Percentiles rank a stretch among this genome's conserved stretches.
Conservation (phyloP, 2,113 vertebrate genomes). For the Haliaeetus leucogaster region DNA sequence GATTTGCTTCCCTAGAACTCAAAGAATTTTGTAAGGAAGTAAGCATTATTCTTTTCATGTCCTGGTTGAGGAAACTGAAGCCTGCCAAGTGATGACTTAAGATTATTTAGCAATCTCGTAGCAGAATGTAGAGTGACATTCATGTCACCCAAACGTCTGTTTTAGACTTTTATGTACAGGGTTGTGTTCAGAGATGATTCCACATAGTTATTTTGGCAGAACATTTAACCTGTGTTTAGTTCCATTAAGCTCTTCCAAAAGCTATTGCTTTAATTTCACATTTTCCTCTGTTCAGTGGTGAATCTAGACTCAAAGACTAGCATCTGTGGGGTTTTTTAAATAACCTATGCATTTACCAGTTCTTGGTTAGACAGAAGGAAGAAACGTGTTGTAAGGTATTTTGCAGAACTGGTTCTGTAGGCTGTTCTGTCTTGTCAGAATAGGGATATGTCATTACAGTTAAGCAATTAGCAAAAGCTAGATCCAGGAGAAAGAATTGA, state of each 20-base stretch:
- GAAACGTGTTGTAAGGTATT: neutral
- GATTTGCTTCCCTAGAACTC: neutral
- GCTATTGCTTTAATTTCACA: neutral
- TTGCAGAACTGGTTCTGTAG: neutral
- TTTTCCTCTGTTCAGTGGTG: neutral
- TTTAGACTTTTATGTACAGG: neutral
- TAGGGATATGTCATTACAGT: neutral
- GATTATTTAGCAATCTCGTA: neutral
- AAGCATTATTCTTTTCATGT: neutral
- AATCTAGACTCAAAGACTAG: neutral
- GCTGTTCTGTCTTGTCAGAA: neutral
- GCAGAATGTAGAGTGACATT: neutral
- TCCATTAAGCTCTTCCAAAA: neutral
- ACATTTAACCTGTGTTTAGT: neutral
- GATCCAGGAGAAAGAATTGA: neutral
- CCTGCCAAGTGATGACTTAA: neutral
- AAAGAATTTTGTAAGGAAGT: neutral
- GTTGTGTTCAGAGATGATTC: neutral
- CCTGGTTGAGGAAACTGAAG: neutral
- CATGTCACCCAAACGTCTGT: neutral
- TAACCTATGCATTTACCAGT: neutral
- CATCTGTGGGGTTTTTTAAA: neutral
- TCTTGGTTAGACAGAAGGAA: neutral
- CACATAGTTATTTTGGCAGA: neutral
- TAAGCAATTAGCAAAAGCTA: neutral